phyloP scores from a whole-genome alignment of 2,797 vertebrate species.

The Arrhamphus sclerolepis region DNA sequence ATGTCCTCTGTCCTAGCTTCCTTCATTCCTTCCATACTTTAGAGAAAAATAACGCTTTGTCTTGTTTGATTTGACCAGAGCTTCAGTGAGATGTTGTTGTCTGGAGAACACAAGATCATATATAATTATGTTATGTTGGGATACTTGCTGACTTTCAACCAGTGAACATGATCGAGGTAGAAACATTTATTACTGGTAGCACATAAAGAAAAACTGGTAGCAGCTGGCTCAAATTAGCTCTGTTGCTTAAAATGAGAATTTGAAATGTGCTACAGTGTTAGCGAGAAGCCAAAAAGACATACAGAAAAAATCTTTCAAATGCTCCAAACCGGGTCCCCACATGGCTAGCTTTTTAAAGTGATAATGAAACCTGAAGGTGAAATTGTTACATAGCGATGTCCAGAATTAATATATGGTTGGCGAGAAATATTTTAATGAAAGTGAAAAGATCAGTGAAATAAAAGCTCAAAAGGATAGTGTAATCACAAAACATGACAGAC shows the following conservation, averaged over 20 bases:
- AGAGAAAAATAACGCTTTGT: constrained; percentile 33
- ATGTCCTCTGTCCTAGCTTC: constrained; percentile 15
- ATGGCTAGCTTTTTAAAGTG: too few species aligned
- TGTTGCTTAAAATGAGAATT: not conserved
- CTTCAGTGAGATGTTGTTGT: constrained; percentile 19
- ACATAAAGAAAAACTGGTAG: not conserved
- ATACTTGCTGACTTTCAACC: constrained; percentile 15
- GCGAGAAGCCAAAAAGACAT: not conserved
- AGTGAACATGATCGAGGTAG: not conserved
- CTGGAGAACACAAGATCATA: constrained; percentile 2
- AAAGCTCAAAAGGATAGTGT: too few species aligned
- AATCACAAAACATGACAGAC: too few species aligned
- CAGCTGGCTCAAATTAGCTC: not conserved
- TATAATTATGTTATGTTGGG: not conserved
- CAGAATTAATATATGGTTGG: too few species aligned
- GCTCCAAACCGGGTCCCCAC: too few species aligned
- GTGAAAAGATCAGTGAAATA: too few species aligned
- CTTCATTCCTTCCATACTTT: constrained; percentile 13
- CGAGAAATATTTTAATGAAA: too few species aligned
- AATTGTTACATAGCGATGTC: too few species aligned
- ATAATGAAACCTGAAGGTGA: too few species aligned
- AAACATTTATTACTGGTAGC: not conserved
- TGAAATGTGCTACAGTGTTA: not conserved
- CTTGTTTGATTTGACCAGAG: constrained; percentile 40
- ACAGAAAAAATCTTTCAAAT: too few species aligned